Evolutionary conservation across 2,888 invertebrate genomes (phyloP).

Genomic region (Acleris holmiana): DNA sequence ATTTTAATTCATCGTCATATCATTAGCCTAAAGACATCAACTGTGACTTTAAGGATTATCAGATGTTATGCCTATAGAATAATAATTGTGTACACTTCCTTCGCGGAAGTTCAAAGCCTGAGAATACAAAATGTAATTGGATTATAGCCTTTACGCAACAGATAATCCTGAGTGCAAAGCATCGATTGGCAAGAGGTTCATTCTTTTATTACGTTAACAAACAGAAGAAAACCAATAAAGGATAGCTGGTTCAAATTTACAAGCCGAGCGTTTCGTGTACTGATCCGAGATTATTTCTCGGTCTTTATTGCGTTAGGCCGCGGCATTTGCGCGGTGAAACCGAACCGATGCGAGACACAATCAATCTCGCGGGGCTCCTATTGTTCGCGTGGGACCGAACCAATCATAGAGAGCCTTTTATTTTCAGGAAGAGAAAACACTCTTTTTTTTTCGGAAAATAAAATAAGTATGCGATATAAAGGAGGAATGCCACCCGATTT

Average conservation of each 20-base stretch:
- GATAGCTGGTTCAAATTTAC: slow-evolving; percentile 37
- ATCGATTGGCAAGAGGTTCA: slow-evolving; percentile 42
- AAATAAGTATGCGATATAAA: background rate
- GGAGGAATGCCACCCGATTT: too few relatives aligned
- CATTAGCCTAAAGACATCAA: too few relatives aligned
- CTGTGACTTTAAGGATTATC: too few relatives aligned
- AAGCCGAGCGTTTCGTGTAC: slow-evolving; percentile 45
- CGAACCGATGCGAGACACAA: slow-evolving; percentile 70
- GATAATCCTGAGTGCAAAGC: slow-evolving; percentile 47
- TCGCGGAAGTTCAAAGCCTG: background rate
- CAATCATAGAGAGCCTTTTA: slow-evolving; percentile 56
- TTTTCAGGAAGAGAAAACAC: slow-evolving; percentile 59
- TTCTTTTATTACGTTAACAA: slow-evolving; percentile 48
- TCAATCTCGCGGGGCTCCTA: slow-evolving; percentile 67
- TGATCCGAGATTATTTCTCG: slow-evolving; percentile 60
- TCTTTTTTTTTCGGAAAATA: background rate
- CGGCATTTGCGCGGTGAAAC: slow-evolving; percentile 64
- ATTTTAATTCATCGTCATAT: too few relatives aligned
- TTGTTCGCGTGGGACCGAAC: slow-evolving; percentile 78
- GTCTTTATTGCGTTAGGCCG: slow-evolving; percentile 50
- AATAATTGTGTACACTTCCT: background rate
- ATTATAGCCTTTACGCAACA: slow-evolving; percentile 53
- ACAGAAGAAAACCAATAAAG: slow-evolving; percentile 47
- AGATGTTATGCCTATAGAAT: too few relatives aligned
- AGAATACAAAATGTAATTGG: slow-evolving; percentile 42